Conservation (phyloP, 1,140 invertebrate genomes). For the Aethina tumida region DNA sequence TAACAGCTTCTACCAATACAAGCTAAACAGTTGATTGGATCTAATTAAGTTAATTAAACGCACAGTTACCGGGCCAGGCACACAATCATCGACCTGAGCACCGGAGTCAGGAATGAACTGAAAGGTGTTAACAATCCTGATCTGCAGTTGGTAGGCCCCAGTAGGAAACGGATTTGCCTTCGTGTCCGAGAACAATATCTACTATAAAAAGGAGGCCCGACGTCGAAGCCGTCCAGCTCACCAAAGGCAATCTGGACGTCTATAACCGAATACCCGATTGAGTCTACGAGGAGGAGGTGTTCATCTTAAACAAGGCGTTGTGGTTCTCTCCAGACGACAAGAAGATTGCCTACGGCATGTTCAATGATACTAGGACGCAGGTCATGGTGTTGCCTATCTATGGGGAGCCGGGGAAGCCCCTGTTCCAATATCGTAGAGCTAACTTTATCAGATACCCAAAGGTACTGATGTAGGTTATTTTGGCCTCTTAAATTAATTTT, state of each 20-base stretch:
- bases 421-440: constrained; percentile 56
- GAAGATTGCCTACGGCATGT: constrained; percentile 72
- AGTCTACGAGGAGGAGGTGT: constrained; percentile 85
- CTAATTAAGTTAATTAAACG: no score
- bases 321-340: constrained; percentile 81
- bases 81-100: constrained; percentile 44
- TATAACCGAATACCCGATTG: constrained; percentile 73
- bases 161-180: constrained; percentile 57
- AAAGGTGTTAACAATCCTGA: constrained; percentile 39
- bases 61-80: constrained; percentile 44
- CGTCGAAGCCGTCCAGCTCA: constrained; percentile 13
- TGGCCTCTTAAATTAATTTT: no score
- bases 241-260: constrained; percentile 48
- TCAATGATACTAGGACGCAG: constrained; percentile 66
- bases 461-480: no score
- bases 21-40: no score
- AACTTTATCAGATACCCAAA: constrained; percentile 79
- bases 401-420: constrained; percentile 51
- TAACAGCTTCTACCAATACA: no score
- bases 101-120: constrained; percentile 30
- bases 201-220: constrained; percentile 53
- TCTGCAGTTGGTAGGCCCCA: constrained; percentile 42
- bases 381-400: constrained; percentile 56
- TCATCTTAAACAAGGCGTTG: constrained; percentile 70
- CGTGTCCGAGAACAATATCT: constrained; percentile 71